Base-by-base conservation (phyloP, 1,140 invertebrate genomes). In the Ridgeia piscesae region DNA sequence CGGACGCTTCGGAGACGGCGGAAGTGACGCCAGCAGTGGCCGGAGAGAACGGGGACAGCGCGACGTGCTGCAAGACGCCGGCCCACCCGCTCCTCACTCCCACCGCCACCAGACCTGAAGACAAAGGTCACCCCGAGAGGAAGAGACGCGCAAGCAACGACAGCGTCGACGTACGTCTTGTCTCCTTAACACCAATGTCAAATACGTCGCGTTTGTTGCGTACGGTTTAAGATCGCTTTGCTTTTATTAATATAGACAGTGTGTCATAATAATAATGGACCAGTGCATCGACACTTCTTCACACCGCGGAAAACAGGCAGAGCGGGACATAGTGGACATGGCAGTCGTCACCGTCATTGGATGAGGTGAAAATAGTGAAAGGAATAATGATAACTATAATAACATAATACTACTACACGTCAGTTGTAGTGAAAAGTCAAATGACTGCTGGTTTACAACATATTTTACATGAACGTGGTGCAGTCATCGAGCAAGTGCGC, bases 71-170 rank as follows among this genome's bases (percentile, higher is more conserved):
- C 58, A 58, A 92, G 88, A 77, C 58, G 27, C 6, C 58, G 0
- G 27, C 58, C 1, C 34, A 91, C 11, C 33, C 91, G 34, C 33
- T 91, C 1, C 34, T 35, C 33, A 89, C 34, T 34, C 34, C 91
- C 27, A 17, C 50, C 31, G 9, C 91, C 34, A 27, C 11, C 34
- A 91, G 92, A 91, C 34, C 89, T 21, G 94, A 94, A 31, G 93
- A 93, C 91, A 94, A 93, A 92, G 94, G 95, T 91, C 95, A 95
- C 89, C 93, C 94, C 0, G 95, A 95, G 88, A 93, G 95, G 91
- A 95, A 95, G 92, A 92, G 95, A 35, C 92, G 95, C 31, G 94
- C 94, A 33, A 95, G 95, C 92, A 93, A 93, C 91, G 95, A 95
- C 11, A 95, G 95, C 92, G 93, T 94, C 91, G 95, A 95, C 92